phyloP scores from a whole-genome alignment of 2,797 vertebrate species.

The Eospalax fontanierii region DNA sequence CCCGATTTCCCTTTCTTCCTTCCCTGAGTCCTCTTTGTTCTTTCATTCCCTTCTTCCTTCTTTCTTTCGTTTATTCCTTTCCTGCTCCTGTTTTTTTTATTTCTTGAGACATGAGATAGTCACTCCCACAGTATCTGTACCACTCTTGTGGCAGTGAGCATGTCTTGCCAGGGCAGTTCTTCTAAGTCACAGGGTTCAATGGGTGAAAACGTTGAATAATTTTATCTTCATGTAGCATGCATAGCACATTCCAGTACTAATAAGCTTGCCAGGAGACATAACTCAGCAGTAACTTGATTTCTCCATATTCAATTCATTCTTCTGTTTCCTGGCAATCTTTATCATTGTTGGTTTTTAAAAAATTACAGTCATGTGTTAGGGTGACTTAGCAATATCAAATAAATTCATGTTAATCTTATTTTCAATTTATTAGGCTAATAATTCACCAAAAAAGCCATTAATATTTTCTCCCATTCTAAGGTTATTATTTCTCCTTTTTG shows the following conservation, averaged over 20 bases:
- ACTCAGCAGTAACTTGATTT: too few relatives aligned
- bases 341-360: background rate
- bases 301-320: background rate
- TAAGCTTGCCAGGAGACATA: too few relatives aligned
- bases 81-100: background rate
- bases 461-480: background rate
- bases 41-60: background rate
- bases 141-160: too few relatives aligned
- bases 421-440: background rate
- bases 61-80: background rate
- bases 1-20: rapidly evolving
- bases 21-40: too few relatives aligned
- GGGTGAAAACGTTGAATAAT: too few relatives aligned
- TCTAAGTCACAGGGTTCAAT: too few relatives aligned
- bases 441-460: background rate
- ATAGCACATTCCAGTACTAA: too few relatives aligned
- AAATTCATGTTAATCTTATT: background rate
- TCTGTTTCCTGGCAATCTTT: background rate
- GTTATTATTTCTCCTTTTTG: background rate
- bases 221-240: too few relatives aligned
- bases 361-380: background rate
- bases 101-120: background rate
- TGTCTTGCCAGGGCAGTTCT: too few relatives aligned
- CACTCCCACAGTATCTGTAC: too few relatives aligned
- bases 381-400: background rate